Evolutionary conservation across 1,140 invertebrate species (phyloP), one percentile per base, ranked within the genome.

Genomic region (Drosophila arizonae): DNA sequence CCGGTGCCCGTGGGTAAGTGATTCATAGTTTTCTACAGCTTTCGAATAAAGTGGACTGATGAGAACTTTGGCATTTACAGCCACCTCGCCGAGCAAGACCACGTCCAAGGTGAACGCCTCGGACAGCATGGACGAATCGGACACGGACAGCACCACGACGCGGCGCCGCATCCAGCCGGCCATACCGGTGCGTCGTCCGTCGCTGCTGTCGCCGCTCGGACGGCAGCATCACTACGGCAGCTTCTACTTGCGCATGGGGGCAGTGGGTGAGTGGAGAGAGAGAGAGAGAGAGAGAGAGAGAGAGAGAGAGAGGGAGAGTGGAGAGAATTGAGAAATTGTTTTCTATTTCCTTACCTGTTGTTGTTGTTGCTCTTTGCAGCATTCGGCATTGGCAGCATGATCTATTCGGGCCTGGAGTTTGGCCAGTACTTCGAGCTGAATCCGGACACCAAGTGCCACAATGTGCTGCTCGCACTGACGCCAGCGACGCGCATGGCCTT

Each of bases 351-450:
- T 8, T 33, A 9, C 33, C 10, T 33, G 90, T 39, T 39, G 21
- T 39, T 11, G 33, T 36, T 36, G 8, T 9, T 9, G 36, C 36
- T 39, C 36, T 33, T 33, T 0, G 5, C 90, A 97, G 97, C 97
- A 13, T 98, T 98, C 91, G 97, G 97, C 8, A 97, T 98, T 76
- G 97, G 97, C 8, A 97, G 96, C 57, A 97, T 98, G 97, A 98
- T 98, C 67, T 98, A 98, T 92, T 97, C 97, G 1, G 97, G 97
- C 0, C 93, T 99, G 58, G 97, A 98, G 92, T 97, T 98, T 86
- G 97, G 97, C 0, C 96, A 97, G 90, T 98, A 98, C 90, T 98
- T 98, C 91, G 97, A 98, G 92, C 92, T 97, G 50, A 96, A 97
- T 88, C 93, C 94, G 41, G 95, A 96, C 79, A 96, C 96, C 11